These are phyloP conservation scores for Trogon melanurus DNA, from an alignment of 2,113 vertebrate genomes.

Conservation along the genomic window DNA sequence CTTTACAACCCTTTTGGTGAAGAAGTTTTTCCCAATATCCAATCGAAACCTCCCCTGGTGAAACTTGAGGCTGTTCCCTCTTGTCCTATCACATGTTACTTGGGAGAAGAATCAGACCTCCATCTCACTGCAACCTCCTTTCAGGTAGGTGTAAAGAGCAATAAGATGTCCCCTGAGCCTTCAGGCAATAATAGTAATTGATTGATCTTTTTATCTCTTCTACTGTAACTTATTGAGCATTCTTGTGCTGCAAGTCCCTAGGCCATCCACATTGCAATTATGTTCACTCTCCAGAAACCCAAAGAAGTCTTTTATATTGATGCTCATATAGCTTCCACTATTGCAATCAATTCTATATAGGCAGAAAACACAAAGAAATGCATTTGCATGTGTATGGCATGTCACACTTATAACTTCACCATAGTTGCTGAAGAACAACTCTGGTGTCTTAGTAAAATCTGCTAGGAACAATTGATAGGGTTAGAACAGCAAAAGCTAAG, in stretches of 20 bases:
- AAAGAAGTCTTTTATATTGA: neutral
- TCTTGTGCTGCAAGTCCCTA: neutral
- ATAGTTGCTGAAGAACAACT: conserved; percentile 19
- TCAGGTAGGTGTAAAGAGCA: too few relatives aligned
- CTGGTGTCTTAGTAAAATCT: conserved; percentile 30
- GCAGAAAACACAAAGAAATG: neutral
- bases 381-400: neutral
- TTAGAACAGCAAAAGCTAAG: neutral
- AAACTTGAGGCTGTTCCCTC: too few relatives aligned
- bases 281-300: neutral
- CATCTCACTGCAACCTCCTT: too few relatives aligned
- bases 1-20: too few relatives aligned
- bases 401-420: conserved; percentile 12
- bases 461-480: neutral
- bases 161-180: too few relatives aligned
- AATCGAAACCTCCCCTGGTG: too few relatives aligned
- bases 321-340: neutral
- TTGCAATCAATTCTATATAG: neutral
- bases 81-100: too few relatives aligned
- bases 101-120: too few relatives aligned
- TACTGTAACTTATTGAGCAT: neutral
- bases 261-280: neutral
- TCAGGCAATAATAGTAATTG: too few relatives aligned
- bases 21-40: too few relatives aligned
- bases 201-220: neutral